Evolutionary conservation across 2,113 vertebrate species (phyloP).

Genomic region (Gymnorhina tibicen): DNA sequence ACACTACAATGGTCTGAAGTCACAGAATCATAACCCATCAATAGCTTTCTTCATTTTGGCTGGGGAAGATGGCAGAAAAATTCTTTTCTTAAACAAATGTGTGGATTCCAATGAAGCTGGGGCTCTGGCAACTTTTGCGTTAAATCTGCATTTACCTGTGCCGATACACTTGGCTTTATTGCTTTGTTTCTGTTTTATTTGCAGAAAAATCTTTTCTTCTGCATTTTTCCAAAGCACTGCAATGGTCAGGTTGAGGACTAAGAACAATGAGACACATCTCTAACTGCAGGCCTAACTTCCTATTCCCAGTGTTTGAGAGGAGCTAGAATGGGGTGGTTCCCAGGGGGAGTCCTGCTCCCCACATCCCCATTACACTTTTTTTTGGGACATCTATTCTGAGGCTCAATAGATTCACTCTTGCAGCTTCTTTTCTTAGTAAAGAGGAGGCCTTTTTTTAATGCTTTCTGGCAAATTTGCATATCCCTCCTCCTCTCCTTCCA

Average conservation of each 20-base stretch:
- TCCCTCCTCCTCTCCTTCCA: background rate
- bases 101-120: slow-evolving; percentile 21
- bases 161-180: background rate
- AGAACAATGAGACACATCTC: background rate
- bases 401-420: background rate
- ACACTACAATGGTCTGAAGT: slow-evolving; percentile 52
- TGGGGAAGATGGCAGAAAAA: slow-evolving; percentile 52
- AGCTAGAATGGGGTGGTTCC: background rate
- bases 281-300: background rate
- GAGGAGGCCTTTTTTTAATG: background rate
- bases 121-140: slow-evolving; percentile 17
- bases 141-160: background rate
- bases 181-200: background rate
- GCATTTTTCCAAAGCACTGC: background rate
- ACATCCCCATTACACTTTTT: background rate
- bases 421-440: background rate
- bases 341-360: background rate
- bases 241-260: background rate
- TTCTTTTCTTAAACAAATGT: slow-evolving; percentile 63
- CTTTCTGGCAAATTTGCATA: slow-evolving; percentile 35
- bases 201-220: background rate
- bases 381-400: background rate
- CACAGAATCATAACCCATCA: slow-evolving; percentile 38
- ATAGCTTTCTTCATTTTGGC: slow-evolving; percentile 45
- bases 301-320: background rate